Evolutionary conservation across 2,113 vertebrate species (phyloP).

Genomic region (Bos javanicus): DNA sequence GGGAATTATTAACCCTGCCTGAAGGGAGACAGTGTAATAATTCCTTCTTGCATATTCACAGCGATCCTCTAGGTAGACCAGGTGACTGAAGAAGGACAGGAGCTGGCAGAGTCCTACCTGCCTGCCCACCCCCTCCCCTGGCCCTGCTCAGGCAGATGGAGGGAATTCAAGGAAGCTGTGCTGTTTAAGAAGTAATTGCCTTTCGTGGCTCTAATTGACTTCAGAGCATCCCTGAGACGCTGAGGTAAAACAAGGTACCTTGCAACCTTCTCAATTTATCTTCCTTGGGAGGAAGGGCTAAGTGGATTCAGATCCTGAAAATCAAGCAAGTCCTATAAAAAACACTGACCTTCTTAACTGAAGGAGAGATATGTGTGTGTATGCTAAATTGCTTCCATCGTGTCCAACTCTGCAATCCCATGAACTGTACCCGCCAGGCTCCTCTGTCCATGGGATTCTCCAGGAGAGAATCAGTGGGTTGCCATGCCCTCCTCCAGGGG

Average conservation of each 20-base stretch:
- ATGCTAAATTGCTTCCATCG: background rate
- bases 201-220: conserved; percentile 39
- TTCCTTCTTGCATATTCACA: conserved; percentile 31
- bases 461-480: background rate
- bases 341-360: background rate
- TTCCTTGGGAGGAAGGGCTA: background rate
- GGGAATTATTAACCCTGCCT: conserved; percentile 51
- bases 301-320: conserved; percentile 22
- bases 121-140: no score
- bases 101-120: background rate
- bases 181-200: conserved; percentile 38
- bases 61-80: background rate
- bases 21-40: conserved; percentile 42
- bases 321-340: background rate
- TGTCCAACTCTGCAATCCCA: background rate
- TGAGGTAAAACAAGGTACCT: background rate
- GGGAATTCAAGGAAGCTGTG: background rate
- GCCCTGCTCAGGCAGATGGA: background rate
- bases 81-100: background rate
- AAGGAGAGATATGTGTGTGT: background rate
- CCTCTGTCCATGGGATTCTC: background rate
- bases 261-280: background rate
- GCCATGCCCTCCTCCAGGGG: background rate
- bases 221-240: background rate
- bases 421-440: background rate